phyloP scores from a whole-genome alignment of 1,140 invertebrate species.

The Psix sp. region DNA sequence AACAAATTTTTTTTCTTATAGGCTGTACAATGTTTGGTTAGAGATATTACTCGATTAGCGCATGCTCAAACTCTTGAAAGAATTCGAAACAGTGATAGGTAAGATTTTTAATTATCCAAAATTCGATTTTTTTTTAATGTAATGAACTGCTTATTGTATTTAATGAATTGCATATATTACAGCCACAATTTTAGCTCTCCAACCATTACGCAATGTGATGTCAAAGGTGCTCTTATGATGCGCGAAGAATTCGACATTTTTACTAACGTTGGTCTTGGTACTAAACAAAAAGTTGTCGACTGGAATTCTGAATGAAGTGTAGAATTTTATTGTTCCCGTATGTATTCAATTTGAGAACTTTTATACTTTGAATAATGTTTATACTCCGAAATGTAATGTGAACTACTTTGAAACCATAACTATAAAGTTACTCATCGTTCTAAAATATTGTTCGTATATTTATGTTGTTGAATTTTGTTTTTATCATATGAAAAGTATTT shows the following conservation, averaged over 20 bases:
- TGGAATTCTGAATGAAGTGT: constrained; percentile 10
- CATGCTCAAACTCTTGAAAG: constrained; percentile 68
- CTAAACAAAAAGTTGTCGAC: constrained; percentile 20
- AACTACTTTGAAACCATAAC: not conserved
- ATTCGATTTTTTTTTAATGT: not conserved
- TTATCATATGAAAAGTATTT: too few relatives aligned
- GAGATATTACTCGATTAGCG: constrained; percentile 67
- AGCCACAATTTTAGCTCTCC: constrained; percentile 54
- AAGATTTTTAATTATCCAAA: constrained; percentile 16
- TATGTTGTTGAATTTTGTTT: too few relatives aligned
- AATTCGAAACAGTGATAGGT: constrained; percentile 54
- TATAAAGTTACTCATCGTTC: not conserved
- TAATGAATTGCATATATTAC: constrained; percentile 30
- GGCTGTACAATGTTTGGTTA: constrained; percentile 68
- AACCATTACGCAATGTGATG: constrained; percentile 63
- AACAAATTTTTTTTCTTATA: constrained; percentile 43
- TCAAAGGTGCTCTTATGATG: constrained; percentile 64
- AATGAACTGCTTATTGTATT: not conserved
- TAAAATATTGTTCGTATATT: not conserved
- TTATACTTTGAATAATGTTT: not conserved
- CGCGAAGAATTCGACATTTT: constrained; percentile 74
- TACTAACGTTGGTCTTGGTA: constrained; percentile 70
- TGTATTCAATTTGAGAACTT: not conserved
- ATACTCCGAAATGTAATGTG: not conserved
- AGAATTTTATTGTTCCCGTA: not conserved